Percentiles rank a stretch among this genome's conserved stretches.
Conservation (phyloP, 2,888 invertebrate genomes). For the Caenorhabditis sp. region DNA sequence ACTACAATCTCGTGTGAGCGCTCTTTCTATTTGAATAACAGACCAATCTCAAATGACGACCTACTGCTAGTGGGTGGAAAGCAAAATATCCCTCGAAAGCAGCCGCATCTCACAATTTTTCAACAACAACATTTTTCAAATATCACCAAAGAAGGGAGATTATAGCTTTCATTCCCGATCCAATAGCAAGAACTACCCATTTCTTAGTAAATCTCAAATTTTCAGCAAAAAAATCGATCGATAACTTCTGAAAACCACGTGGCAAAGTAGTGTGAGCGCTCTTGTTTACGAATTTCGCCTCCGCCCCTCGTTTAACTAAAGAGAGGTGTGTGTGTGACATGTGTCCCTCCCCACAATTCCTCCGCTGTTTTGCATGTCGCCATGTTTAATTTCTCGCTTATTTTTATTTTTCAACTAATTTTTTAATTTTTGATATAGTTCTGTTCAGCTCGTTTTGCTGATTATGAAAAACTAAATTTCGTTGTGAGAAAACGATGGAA, state of each 20-base stretch:
- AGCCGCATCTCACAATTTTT: slow-evolving; percentile 23
- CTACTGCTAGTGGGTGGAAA: slow-evolving; percentile 24
- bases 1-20: slow-evolving; percentile 23
- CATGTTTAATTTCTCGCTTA: neutral
- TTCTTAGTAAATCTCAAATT: neutral
- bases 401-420: slow-evolving; percentile 5
- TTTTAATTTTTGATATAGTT: neutral
- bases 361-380: slow-evolving; percentile 16
- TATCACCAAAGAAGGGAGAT: too few relatives aligned
- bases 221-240: neutral
- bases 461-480: slow-evolving; percentile 4
- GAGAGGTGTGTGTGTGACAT: slow-evolving; percentile 20
- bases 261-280: slow-evolving; percentile 28
- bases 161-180: too few relatives aligned
- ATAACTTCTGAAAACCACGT: neutral
- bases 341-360: slow-evolving; percentile 18
- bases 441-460: neutral
- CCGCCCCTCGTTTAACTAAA: slow-evolving; percentile 19
- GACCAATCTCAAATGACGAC: slow-evolving; percentile 34
- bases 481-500: neutral
- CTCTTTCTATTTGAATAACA: slow-evolving; percentile 46
- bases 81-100: slow-evolving; percentile 14
- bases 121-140: neutral
- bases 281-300: slow-evolving; percentile 22
- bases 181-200: too few relatives aligned